Conservation (phyloP, 2,888 invertebrate species). For the Escarpia spicata region DNA sequence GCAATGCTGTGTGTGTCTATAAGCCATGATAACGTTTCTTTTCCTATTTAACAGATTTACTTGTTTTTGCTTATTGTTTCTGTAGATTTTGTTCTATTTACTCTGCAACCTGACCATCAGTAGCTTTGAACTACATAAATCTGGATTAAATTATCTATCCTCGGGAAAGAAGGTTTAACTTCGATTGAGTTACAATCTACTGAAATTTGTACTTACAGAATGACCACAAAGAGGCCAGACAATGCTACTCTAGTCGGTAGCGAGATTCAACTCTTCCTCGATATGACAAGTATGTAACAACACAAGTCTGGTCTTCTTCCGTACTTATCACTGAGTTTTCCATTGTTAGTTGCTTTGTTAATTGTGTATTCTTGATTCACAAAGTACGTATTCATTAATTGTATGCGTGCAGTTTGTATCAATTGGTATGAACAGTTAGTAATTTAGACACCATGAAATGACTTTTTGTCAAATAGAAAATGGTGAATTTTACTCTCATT, state of each 20-base stretch:
- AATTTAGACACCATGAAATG: background rate
- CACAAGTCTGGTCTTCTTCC: background rate
- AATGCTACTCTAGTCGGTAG: slow-evolving; percentile 53
- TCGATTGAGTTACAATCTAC: background rate
- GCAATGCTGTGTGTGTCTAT: too few species aligned
- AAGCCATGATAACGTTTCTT: too few species aligned
- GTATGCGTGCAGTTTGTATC: background rate
- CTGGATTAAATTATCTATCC: too few species aligned
- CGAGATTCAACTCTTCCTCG: slow-evolving; percentile 50
- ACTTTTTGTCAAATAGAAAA: background rate
- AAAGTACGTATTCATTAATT: background rate
- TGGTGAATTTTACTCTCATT: background rate
- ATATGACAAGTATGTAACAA: slow-evolving; percentile 54
- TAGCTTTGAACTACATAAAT: too few species aligned
- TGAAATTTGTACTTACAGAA: background rate
- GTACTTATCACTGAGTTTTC: too few species aligned
- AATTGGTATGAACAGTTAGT: background rate
- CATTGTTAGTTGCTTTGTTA: too few species aligned
- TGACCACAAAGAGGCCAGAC: slow-evolving; percentile 23
- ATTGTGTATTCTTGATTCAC: too few species aligned
- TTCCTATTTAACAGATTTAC: too few species aligned
- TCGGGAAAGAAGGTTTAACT: too few species aligned
- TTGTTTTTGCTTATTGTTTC: too few species aligned
- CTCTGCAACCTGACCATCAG: too few species aligned
- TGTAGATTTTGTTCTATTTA: too few species aligned